Evolutionary conservation across 2,797 vertebrate species (phyloP), one percentile per base, ranked within the genome.

Genomic region (Amblyraja radiata): DNA sequence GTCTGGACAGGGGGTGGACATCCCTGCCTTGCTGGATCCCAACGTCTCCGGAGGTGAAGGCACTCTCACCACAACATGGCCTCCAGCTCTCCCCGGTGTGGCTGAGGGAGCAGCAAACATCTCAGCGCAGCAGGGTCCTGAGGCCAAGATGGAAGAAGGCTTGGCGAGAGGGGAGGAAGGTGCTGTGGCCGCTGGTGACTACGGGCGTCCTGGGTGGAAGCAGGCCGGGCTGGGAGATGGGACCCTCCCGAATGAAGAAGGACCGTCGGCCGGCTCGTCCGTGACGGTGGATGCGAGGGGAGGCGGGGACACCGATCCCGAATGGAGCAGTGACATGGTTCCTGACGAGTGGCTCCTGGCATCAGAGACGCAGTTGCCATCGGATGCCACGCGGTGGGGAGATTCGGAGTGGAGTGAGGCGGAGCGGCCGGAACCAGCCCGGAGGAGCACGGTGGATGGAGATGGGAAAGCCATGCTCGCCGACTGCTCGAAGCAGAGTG

Each of bases 141-240:
- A 6, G 21, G 71, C 18, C 21, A 25, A 21, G 5, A 25, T 21
- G 32, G 84, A 65, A 25, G 16, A 88, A 10, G 0, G 14, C 36
- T 88, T 32, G 21, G n/a, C 46, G 46, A 46, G 46, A 46, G 46
- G 63, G 32, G 36, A 23, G n/a, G 10, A 68, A 21, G 61, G 7
- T 9, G 5, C 3, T 0, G 6, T 2, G 0, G 1, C 16, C 36
- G 7, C n/a, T 16, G 13, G n/a, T 32, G 2, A 21, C 5, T 1
- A 14, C 18, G 16, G 32, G 36, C 14, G 6, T 21, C 36, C 63
- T 23, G n/a, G 7, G 0, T 0, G 0, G n/a, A 36, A 68, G 6
- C 84, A 9, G 6, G 6, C 16, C 16, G 16, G 11, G 32, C 32
- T 36, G 13, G 77, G 32, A 14, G n/a, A 1, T 36, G 77, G 13